Evolutionary conservation across 2,888 invertebrate species (phyloP).

Genomic region (Tuberolachnus salignus): DNA sequence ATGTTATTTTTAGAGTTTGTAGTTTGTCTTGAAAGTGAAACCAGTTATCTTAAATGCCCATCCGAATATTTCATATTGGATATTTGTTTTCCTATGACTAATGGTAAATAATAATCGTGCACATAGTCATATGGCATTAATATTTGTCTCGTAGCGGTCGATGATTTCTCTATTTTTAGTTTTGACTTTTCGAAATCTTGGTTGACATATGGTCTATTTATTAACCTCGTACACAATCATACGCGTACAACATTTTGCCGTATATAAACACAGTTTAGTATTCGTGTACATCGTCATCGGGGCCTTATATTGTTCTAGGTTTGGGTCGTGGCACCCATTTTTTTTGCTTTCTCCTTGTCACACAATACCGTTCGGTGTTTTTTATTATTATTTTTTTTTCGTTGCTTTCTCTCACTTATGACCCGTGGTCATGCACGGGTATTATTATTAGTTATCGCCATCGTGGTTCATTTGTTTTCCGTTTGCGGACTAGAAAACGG

Average conservation of each 20-base stretch:
- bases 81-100: neutral
- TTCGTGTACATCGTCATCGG: conserved; percentile 19
- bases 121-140: neutral
- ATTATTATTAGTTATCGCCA: conserved; percentile 7
- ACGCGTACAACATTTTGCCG: neutral
- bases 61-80: neutral
- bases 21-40: neutral
- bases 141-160: neutral
- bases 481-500: conserved; percentile 29
- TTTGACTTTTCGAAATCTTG: neutral
- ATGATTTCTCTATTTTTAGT: conserved; percentile 16
- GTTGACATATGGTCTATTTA: conserved; percentile 27
- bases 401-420: conserved; percentile 53
- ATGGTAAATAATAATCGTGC: conserved; percentile 18
- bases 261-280: conserved; percentile 29
- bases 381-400: no score
- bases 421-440: conserved; percentile 28
- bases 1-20: neutral
- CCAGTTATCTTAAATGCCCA: neutral
- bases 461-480: conserved; percentile 45
- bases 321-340: conserved; percentile 53
- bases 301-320: conserved; percentile 51
- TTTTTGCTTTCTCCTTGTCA: conserved; percentile 55
- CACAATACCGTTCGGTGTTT: conserved; percentile 42
- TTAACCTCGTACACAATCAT: neutral